phyloP scores from a whole-genome alignment of 2,113 vertebrate genomes.

The Sander lucioperca region DNA sequence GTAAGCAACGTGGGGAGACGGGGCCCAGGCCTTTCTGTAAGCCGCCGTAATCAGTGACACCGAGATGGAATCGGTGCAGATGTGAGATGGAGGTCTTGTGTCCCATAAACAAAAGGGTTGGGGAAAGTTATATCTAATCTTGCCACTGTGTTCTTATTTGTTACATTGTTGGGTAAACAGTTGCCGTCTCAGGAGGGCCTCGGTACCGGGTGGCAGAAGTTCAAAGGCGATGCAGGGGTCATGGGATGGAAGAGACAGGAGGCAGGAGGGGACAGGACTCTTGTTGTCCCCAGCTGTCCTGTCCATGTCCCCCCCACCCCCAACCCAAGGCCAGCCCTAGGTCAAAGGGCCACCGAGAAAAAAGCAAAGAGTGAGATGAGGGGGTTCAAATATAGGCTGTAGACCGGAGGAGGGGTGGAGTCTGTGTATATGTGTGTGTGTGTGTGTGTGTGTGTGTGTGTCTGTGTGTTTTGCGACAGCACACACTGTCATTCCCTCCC shows the following conservation, averaged over 20 bases:
- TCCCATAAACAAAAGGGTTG: conserved; percentile 41
- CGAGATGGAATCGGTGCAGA: conserved; percentile 47
- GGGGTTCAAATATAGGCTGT: conserved; percentile 69
- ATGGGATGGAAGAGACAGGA: conserved; percentile 68
- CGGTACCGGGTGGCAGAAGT: conserved; percentile 57
- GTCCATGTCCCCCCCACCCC: conserved; percentile 52
- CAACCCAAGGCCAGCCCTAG: conserved; percentile 53
- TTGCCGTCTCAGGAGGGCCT: conserved; percentile 33
- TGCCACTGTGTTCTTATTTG: conserved; percentile 33
- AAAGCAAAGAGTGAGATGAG: conserved; percentile 65
- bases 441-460: conserved; percentile 10
- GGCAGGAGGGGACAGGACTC: conserved; percentile 66
- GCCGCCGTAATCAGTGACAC: conserved; percentile 49
- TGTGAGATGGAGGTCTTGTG: conserved; percentile 47
- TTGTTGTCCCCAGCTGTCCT: conserved; percentile 83
- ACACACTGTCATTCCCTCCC: conserved; percentile 58
- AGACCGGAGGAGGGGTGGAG: conserved; percentile 39
- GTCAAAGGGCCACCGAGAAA: conserved; percentile 74
- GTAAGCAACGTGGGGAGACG: conserved; percentile 30
- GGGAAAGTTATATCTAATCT: conserved; percentile 46
- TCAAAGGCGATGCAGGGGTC: conserved; percentile 73
- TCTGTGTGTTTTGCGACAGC: conserved; percentile 50
- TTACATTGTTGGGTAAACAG: conserved; percentile 58
- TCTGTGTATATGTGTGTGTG: conserved; percentile 17
- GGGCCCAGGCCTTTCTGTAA: conserved; percentile 23